A percentile compares a stretch with the other conserved stretches of the same genome.
Evolutionary conservation across 2,113 vertebrate species (phyloP).

Genomic region (Ondatra zibethicus): DNA sequence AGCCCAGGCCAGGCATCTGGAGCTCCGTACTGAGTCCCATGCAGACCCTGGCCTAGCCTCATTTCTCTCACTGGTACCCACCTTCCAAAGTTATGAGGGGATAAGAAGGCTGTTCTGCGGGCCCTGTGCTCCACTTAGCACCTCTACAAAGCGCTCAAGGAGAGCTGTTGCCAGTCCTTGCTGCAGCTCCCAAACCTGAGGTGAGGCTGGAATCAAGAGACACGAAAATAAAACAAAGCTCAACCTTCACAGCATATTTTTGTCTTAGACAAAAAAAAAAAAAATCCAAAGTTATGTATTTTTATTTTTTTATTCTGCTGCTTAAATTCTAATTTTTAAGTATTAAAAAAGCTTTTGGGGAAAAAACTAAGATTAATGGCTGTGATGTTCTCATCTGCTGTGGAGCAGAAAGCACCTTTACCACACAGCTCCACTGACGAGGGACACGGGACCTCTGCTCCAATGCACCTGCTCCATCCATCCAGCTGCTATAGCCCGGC

Average conservation of each 20-base stretch:
- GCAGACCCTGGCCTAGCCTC: background rate
- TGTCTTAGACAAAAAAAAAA: slow-evolving; percentile 41
- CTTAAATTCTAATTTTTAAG: slow-evolving; percentile 40
- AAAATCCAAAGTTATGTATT: background rate
- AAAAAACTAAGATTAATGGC: background rate
- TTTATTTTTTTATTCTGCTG: background rate
- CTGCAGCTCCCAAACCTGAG: rapidly evolving
- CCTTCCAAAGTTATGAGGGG: background rate
- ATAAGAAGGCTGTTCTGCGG: background rate
- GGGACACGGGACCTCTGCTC: slow-evolving; percentile 21
- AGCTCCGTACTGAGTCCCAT: background rate
- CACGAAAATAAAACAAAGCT: background rate
- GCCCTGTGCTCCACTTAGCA: background rate
- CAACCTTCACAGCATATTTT: background rate
- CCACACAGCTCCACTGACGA: background rate
- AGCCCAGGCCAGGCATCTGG: background rate
- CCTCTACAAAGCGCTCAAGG: background rate
- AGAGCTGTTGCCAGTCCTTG: background rate
- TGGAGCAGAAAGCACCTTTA: slow-evolving; percentile 15
- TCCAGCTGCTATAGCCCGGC: slow-evolving; percentile 19
- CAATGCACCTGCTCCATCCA: background rate
- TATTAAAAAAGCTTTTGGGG: background rate
- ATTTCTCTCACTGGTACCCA: background rate
- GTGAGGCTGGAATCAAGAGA: background rate
- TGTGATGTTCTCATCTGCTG: background rate